Base-by-base conservation (phyloP, 2,888 invertebrate genomes). In the Sinhomidia bicolor region DNA sequence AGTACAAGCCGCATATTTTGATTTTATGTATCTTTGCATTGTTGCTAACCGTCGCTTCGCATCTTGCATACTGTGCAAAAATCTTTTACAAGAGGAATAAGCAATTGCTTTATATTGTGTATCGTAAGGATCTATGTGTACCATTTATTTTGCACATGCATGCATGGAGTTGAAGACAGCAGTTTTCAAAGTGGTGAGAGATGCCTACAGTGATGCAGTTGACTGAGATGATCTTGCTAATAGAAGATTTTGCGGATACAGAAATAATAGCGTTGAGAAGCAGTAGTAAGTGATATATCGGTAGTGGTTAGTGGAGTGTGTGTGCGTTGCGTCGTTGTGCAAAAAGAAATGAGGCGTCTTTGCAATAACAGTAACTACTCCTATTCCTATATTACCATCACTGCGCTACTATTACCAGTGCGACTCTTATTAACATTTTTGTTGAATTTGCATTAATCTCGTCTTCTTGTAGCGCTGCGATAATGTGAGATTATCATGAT, bases 401-500 rank as follows among this genome's bases (percentile, higher is more conserved):
- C 68, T 41, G n/a, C 36, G 36, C 68, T 41, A 47, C 47, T 14
- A 74, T 29, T 26, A 26, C 51, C 20, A 51, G 17, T 29, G 29
- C 51, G 1, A 17, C 20, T 20, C 9, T 41, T 10, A 2, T 51
- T 29, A 81, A 68, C 29, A 47, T 82, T 68, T 82, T 78, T 12
- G 51, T 57, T 23, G 14, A 78, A 76, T 85, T 85, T 85, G 78
- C 76, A 85, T 85, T 79, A 85, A 85, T 85, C 85, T 85, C 68
- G 85, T 79, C 85, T 85, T 85, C 76, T 78, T 78, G 68, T 68
- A 68, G 41, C 65, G 78, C n/a, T 78, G 78, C n/a, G 5, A 44
- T 57, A 17, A 51, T 57, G 57, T 32, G 57, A 78, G 57, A 78
- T 76, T 29, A 76, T 76, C 26, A 51, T 57, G 36, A 78, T 78